Percentiles rank a stretch among this genome's conserved stretches.
These are phyloP conservation scores for Scaptomyza tumidula DNA, from an alignment of 2,888 invertebrate genomes.

Conservation along the genomic window DNA sequence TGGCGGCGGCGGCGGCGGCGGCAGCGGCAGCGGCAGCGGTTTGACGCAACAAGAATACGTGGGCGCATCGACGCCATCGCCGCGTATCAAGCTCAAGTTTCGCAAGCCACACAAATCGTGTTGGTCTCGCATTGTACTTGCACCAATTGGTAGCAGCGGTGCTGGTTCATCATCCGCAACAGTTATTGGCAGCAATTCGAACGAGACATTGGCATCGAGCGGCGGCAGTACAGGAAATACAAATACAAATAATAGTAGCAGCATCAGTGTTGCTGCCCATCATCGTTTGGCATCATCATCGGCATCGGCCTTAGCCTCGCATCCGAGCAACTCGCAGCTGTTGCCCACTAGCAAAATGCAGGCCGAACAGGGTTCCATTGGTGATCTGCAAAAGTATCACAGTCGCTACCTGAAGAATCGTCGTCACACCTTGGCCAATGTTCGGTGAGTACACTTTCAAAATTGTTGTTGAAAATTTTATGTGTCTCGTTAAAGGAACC, in stretches of 20 bases:
- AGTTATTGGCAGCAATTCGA: slow-evolving; percentile 80
- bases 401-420: slow-evolving; percentile 93
- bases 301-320: slow-evolving; percentile 77
- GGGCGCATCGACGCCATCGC: slow-evolving; percentile 82
- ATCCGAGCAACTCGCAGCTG: slow-evolving; percentile 83
- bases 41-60: slow-evolving; percentile 38
- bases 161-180: slow-evolving; percentile 64
- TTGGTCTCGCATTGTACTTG: slow-evolving; percentile 83
- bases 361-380: slow-evolving; percentile 96
- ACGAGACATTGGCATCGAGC: slow-evolving; percentile 81
- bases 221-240: slow-evolving; percentile 76
- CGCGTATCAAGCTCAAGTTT: slow-evolving; percentile 83
- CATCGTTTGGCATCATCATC: slow-evolving; percentile 78
- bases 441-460: slow-evolving; percentile 89
- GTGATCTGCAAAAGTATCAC: slow-evolving; percentile 95
- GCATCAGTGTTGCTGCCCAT: slow-evolving; percentile 74
- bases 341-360: slow-evolving; percentile 90
- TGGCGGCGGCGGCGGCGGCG: slow-evolving; percentile 22
- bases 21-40: slow-evolving; percentile 26
- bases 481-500: too few species aligned
- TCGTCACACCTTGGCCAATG: slow-evolving; percentile 95
- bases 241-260: slow-evolving; percentile 76
- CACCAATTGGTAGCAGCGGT: slow-evolving; percentile 71
- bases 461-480: too few species aligned
- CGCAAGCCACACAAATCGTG: slow-evolving; percentile 83